Evolutionary conservation across 2,797 vertebrate species (phyloP), one percentile per base, ranked within the genome.

Genomic region (Thaleichthys pacificus): DNA sequence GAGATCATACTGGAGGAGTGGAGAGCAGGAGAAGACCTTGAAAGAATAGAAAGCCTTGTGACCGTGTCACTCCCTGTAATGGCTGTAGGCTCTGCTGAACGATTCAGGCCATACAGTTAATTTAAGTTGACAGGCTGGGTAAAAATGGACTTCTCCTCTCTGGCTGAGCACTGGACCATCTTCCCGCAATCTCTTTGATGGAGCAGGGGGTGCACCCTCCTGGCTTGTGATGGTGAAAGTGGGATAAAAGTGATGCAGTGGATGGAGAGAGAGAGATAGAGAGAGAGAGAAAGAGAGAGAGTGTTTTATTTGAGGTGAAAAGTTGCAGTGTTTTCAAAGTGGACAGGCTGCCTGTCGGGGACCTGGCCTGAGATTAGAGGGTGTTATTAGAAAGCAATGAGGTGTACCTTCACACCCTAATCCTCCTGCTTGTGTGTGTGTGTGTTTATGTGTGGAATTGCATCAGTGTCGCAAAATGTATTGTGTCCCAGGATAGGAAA

Each of bases 351-450:
- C 89, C 85, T 89, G 88, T 86, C 88, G 87, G 87, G 85, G 85
- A 84, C 83, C 83, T 80, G 83, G 86, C 85, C 69, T 85, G 81
- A 89, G 88, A 91, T 90, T 89, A 90, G 80, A 87, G 83, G 82
- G 82, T 87, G 91, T 91, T 91, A 90, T 91, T 89, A 89, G 85
- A 89, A 91, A 89, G 89, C 89, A 88, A 89, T 92, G 87, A 90
- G 84, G 86, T 89, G 89, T 88, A 87, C 87, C 84, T 63, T 81
- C 79, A 79, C 72, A 82, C 87, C 83, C 87, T 87, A 91, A 89
- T 88, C 85, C 88, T 86, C 83, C 84, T 79, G 79, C 61, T 24
- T 35, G 77, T 62, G 74, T 66, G 30, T 77, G 58, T 76, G 67
- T 35, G 73, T 60, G 28, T 42, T 74, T 68, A 57, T 56, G 24